A percentile compares a stretch with the other conserved stretches of the same genome.
Evolutionary conservation across 2,113 vertebrate species (phyloP).

Genomic region (Erpornis zantholeuca): DNA sequence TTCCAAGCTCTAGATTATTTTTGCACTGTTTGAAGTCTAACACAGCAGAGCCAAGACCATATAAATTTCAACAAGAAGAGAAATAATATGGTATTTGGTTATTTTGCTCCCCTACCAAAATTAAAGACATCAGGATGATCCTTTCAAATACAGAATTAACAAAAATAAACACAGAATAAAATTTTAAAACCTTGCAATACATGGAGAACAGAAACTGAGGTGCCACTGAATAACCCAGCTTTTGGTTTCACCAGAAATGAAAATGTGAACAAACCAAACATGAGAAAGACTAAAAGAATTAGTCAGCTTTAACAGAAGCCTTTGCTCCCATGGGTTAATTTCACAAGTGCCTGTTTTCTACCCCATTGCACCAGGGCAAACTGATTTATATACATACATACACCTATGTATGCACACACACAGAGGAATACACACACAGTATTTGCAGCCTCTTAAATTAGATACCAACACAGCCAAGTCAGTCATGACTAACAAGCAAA

Average conservation of each 20-base stretch:
- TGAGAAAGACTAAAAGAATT: not conserved
- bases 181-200: not conserved
- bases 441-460: not conserved
- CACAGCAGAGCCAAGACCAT: not conserved
- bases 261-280: not conserved
- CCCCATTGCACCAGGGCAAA: not conserved
- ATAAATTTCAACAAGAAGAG: not conserved
- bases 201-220: not conserved
- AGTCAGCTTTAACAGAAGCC: not conserved
- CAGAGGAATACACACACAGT: not conserved
- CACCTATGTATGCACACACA: fast-evolving
- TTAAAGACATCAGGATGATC: not conserved
- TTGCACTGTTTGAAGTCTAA: not conserved
- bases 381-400: not conserved
- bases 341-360: not conserved
- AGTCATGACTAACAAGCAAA: not conserved
- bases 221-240: not conserved
- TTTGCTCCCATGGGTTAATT: not conserved
- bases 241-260: not conserved
- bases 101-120: not conserved
- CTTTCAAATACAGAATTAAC: not conserved
- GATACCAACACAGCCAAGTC: not conserved
- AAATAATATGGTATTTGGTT: not conserved
- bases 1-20: not conserved
- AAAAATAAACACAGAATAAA: not conserved